Evolutionary conservation across 2,888 invertebrate genomes (phyloP), one percentile per base, ranked within the genome.

Genomic region (Gnatocerus cornutus): DNA sequence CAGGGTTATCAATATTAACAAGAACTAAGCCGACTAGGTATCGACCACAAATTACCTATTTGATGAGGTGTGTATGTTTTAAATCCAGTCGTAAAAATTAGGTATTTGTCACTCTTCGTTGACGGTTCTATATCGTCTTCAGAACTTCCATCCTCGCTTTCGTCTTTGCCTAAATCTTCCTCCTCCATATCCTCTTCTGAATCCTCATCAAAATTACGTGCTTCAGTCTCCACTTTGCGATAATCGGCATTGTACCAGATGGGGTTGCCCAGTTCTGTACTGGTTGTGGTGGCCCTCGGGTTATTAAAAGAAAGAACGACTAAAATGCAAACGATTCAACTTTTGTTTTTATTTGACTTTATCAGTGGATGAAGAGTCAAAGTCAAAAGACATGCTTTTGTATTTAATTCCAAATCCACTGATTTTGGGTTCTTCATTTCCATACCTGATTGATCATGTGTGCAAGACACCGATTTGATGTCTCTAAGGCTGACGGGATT

Each of bases 61-160:
- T 94, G 93, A 86, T 95, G 95, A 0, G 95, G 95, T 0, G 93
- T 93, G 79, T 93, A 95, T 0, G 95, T 94, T 82, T 92, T 90
- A 3, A 91, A 91, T 0, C 95, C 95, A 16, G 92, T 93, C 0
- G 94, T 93, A 82, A 94, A 95, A 74, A 95, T 94, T 14, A 95
- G 87, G 83, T 90, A 91, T 80, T 93, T 94, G 76, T 91, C 81
- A 27, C 61, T 74, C 52, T 76, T 75, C 3, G 69, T 66, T 10
- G 29, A 4, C 9, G 45, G 53, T 39, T 69, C 69, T 14, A 10
- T 16, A 46, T 76, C 76, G 39, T 75, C 76, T 53, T 80, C 74
- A 0, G 81, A 80, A 62, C 72, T 73, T 45, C 76, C 76, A 6
- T 76, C 77, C n/a, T 76, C 77, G 46, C 76, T 77, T 50, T 79